Evolutionary conservation across 2,888 invertebrate species (phyloP), one percentile per base, ranked within the genome.

Genomic region (Ochropleura plecta): DNA sequence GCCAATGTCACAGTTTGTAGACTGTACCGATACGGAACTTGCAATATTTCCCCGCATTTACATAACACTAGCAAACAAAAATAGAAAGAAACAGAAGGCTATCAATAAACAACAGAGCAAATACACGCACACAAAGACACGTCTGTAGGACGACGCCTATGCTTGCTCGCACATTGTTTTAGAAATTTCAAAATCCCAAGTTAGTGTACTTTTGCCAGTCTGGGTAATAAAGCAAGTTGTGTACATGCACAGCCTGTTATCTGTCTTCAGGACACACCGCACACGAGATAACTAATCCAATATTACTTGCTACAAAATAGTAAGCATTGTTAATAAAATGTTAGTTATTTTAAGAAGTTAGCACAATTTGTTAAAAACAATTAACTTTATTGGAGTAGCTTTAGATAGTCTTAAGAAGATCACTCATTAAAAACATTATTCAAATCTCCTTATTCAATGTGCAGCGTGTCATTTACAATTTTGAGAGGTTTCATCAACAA

Each of bases 401-500:
- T 20, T 18, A 20, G 1, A 59, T 44, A n/a, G 9, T 16, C 12
- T n/a, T 18, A 12, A 30, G 10, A 70, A 30, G 6, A 51, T 30
- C 16, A n/a, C 3, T 20, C 8, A 48, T 20, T 48, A n/a, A 42
- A 60, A 20, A 40, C 1, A 4, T 2, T 75, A 48, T 49, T 66
- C n/a, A 0, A 16, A 42, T 51, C 0, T 42, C 16, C 16, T 3
- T 49, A 42, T 20, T 5, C 7, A 30, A 62, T 80, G 75, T 86
- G 83, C 71, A 68, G 73, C 70, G 71, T 67, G 76, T 81, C 57
- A 67, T 44, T 71, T 83, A 82, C 82, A 83, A 81, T 83, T 79
- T 83, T 70, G 70, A 78, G 68, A 81, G 53, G 59, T 64, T 71
- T 40, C 60, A 78, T 76, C 59, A 71, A 71, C 79, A 82, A 78